Evolutionary conservation across 1,140 invertebrate species (phyloP), one percentile per base, ranked within the genome.

Genomic region (Drosophila kohkoa): DNA sequence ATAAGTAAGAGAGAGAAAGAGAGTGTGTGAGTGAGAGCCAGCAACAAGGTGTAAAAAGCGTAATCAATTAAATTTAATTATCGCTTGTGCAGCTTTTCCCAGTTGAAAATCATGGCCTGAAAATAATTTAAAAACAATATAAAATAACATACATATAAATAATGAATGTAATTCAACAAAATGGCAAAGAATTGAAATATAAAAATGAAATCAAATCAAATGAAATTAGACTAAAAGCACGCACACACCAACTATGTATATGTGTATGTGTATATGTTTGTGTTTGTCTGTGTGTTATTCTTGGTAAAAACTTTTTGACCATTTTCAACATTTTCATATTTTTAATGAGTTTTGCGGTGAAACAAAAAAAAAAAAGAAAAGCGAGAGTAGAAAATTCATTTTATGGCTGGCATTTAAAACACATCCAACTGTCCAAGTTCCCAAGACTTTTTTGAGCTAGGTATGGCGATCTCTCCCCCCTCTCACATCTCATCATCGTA

Each of bases 331-430:
- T 63, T 75, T 60, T 71, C 73, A 75, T 75, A 71, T 75, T 71
- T 75, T 71, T 71, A 75, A 75, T 75, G 73, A 75, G 46, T 75
- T 64, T 71, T 75, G 73, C 67, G 73, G 73, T 59, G 11, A 35
- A 60, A 55, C 20, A 38, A 25, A 25, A 13, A 35, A 60, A 55
- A 30, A 38, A 25, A 25, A 3, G 20, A 25, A 25, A 25, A 4
- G 20, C 20, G 20, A 25, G 20, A 25, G 20, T 25, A 25, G 15
- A 46, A 62, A 69, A 60, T 60, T 55, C 41, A 55, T 60, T 69
- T 62, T 20, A 46, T 46, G 55, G 13, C 55, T 25, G 45, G 48
- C 38, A 52, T 54, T 74, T 62, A 41, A 25, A 62, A 41, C 16
- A 57, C 15, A 52, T 55, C 11, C 64, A 74, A 62, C 48, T 69